A percentile compares a stretch with the other conserved stretches of the same genome.
Conservation (phyloP, 2,797 vertebrate genomes). For the Potorous gilbertii region DNA sequence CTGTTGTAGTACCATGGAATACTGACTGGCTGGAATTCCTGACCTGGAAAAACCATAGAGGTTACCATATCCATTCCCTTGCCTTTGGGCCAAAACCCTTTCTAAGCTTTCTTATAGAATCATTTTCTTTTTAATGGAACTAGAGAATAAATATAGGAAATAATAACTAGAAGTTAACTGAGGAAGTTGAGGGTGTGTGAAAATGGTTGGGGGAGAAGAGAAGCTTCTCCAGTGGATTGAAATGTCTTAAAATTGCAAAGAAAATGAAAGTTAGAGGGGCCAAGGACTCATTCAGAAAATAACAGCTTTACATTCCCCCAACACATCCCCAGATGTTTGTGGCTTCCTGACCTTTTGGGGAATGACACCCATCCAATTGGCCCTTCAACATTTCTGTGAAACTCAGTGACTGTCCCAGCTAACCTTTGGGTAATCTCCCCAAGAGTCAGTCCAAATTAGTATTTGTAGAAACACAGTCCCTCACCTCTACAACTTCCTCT, state of each 20-base stretch:
- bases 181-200: neutral
- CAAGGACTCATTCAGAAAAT: conserved; percentile 35
- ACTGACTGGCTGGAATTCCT: neutral
- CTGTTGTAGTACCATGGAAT: neutral
- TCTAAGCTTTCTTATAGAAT: neutral
- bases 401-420: neutral
- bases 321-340: conserved; percentile 36
- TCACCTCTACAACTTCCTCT: neutral
- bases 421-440: neutral
- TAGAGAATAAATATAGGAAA: conserved; percentile 31
- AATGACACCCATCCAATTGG: neutral
- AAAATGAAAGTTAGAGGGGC: conserved; percentile 70
- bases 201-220: conserved; percentile 33
- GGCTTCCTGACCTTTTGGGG: conserved; percentile 73
- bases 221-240: conserved; percentile 32
- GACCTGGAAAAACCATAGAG: neutral
- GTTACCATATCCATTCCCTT: neutral
- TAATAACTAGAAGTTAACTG: conserved; percentile 6
- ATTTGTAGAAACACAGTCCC: neutral
- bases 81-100: neutral
- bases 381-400: conserved; percentile 55
- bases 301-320: conserved; percentile 63
- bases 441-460: neutral
- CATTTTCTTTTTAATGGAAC: conserved; percentile 46
- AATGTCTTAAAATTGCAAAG: conserved; percentile 63